Base-by-base conservation (phyloP, 2,888 invertebrate species). In the Sepiola atlantica region DNA sequence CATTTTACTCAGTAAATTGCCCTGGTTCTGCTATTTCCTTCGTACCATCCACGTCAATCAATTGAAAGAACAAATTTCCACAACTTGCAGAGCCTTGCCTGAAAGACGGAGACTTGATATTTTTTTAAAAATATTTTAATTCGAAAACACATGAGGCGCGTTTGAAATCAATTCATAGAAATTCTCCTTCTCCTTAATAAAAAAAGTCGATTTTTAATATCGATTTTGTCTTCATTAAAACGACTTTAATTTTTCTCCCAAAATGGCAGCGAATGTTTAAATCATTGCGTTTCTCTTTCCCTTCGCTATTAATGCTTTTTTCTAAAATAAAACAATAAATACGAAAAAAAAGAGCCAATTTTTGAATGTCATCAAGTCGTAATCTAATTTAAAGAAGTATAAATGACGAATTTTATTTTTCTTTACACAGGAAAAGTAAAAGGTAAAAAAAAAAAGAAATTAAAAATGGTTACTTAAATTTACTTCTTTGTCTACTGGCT, bases 211-310 rank as follows among this genome's bases (percentile, higher is more conserved):
- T 32, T n/a, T 77, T 61, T 77, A n/a, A 12, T 77, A 77, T 77
- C 77, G 77, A 77, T 77, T 77, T 77, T 32, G n/a, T 77, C 77
- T 77, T 77, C 77, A 32, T 77, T 77, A 77, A 77, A 77, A 77
- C n/a, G 16, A n/a, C 77, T n/a, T 77, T 77, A 77, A 77, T 77
- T 77, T 77, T 77, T 4, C n/a, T 77, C 77, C 77, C 77, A 77
- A 77, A 77, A 77, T 77, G 77, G 77, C 77, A 77, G 77, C n/a
- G 21, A 77, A 77, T 14, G n/a, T n/a, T 77, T 12, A 77, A 77
- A n/a, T 77, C 77, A 77, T 14, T 20, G 0, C 21, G 0, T 21
- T 77, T 32, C 32, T 77, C 32, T n/a, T 32, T 16, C 14, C 12
- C 14, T 12, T n/a, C 32, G 16, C 18, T 18, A 0, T 77, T 20